Evolutionary conservation across 2,797 vertebrate genomes (phyloP).

Genomic region (Xenopus petersii): DNA sequence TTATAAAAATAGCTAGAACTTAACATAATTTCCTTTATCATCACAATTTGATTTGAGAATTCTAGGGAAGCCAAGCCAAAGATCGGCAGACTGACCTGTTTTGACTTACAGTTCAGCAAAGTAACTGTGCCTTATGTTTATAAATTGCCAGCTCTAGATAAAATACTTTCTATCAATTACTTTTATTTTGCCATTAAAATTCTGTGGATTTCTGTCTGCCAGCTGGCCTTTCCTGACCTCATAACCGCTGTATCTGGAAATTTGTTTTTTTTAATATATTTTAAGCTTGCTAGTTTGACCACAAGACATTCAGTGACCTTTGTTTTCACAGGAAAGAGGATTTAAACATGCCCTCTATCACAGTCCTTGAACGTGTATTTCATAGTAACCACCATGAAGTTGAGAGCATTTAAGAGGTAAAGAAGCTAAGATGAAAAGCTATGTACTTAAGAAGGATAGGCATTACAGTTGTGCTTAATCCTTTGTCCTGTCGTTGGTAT

Average conservation of each 20-base stretch:
- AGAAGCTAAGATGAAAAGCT: conserved; percentile 66
- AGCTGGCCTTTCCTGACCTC: no score
- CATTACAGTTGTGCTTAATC: conserved; percentile 73
- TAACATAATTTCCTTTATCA: no score
- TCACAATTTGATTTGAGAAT: no score
- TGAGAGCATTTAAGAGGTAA: conserved; percentile 61
- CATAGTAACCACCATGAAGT: conserved; percentile 64
- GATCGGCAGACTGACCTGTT: no score
- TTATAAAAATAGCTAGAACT: no score
- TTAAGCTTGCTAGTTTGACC: conserved; percentile 53
- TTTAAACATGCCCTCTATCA: conserved; percentile 67
- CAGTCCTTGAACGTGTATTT: conserved; percentile 62
- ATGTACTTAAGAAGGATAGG: conserved; percentile 69
- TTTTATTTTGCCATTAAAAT: no score
- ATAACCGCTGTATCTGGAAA: conserved; percentile 30
- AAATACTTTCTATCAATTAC: no score
- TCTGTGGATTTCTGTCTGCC: no score
- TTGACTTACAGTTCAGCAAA: no score
- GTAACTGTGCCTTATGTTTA: no score
- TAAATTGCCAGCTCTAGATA: no score
- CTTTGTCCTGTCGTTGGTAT: conserved; percentile 68
- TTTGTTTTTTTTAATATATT: conserved; percentile 30
- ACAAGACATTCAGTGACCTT: conserved; percentile 60
- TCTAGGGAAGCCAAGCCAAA: no score
- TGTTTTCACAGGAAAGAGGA: conserved; percentile 60